These are phyloP conservation scores for Typhlichthys eigenmanni DNA, from an alignment of 2,797 vertebrate species.

Conservation along the genomic window DNA sequence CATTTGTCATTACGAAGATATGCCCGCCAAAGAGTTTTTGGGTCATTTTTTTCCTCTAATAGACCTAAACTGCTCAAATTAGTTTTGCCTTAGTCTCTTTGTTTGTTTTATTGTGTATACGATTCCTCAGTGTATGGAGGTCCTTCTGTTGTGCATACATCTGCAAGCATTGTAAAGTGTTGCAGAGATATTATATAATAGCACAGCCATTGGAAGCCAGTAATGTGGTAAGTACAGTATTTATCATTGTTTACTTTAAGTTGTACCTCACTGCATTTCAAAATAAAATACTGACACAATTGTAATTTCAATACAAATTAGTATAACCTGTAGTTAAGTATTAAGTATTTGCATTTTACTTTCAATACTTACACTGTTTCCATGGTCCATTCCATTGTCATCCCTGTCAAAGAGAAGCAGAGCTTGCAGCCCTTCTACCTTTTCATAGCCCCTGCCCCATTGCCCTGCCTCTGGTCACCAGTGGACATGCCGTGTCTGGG, in stretches of 20 bases:
- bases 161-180: background rate
- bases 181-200: no score
- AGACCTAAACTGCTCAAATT: background rate
- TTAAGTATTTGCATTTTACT: no score
- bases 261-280: no score
- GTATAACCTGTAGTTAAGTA: no score
- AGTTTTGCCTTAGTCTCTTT: background rate
- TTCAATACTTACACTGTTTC: no score
- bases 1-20: background rate
- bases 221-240: no score
- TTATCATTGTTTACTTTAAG: no score
- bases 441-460: background rate
- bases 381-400: no score
- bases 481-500: constrained; percentile 39
- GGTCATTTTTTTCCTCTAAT: background rate
- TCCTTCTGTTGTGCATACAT: background rate
- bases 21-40: background rate
- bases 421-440: background rate
- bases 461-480: constrained; percentile 19
- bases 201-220: no score
- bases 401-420: no score
- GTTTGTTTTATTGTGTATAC: background rate
- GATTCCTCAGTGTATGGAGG: background rate
- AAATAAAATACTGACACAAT: no score
- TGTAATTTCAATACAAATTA: no score